These are phyloP conservation scores for Odontamblyopus lacepedii DNA, from an alignment of 2,797 vertebrate species.

Conservation along the genomic window DNA sequence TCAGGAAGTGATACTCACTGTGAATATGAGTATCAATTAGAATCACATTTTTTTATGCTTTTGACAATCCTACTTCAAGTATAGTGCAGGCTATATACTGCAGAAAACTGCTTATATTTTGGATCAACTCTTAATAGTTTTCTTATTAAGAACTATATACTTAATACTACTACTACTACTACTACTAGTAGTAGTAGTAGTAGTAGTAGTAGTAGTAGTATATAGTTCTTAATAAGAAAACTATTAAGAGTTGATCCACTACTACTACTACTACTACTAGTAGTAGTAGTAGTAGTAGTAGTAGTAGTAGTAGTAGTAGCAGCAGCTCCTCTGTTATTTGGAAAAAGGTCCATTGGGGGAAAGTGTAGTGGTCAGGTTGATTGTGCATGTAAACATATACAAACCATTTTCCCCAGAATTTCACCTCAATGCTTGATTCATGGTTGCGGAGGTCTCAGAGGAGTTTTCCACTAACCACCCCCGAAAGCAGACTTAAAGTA, in stretches of 20 bases:
- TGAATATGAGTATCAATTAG: no score
- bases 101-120: background rate
- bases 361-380: slow-evolving; percentile 41
- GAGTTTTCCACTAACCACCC: slow-evolving; percentile 73
- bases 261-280: no score
- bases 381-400: slow-evolving; percentile 70
- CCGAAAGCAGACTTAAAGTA: slow-evolving; percentile 64
- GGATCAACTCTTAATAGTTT: no score
- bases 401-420: slow-evolving; percentile 60
- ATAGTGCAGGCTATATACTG: background rate
- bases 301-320: background rate
- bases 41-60: no score
- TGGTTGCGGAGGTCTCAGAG: slow-evolving; percentile 56
- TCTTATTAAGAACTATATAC: no score
- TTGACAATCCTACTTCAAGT: no score
- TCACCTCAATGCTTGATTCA: slow-evolving; percentile 77
- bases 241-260: no score
- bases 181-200: background rate
- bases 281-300: no score
- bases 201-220: background rate
- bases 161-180: background rate
- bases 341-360: slow-evolving; percentile 16
- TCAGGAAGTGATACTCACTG: no score
- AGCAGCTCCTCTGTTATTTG: slow-evolving; percentile 12
- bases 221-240: no score